Evolutionary conservation across 2,888 invertebrate species (phyloP).

Genomic region (Blera fallax): DNA sequence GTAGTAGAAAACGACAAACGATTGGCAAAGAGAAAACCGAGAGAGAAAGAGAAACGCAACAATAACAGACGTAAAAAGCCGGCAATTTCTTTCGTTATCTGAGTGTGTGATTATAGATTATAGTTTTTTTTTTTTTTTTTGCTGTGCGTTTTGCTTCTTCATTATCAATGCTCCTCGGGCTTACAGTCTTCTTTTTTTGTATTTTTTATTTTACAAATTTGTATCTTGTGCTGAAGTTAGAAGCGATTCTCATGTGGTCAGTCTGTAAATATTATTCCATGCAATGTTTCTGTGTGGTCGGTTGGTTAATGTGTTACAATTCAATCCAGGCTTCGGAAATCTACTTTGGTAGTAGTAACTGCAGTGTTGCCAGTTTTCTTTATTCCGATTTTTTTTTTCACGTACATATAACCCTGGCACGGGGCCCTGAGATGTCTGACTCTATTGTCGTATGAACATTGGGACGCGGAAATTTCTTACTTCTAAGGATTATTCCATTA

Average conservation of each 20-base stretch:
- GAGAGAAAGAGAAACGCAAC: slow-evolving; percentile 36
- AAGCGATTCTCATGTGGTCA: background rate
- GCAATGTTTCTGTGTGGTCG: background rate
- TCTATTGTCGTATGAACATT: no score
- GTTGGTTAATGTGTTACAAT: background rate
- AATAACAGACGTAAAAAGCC: slow-evolving; percentile 66
- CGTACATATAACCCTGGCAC: no score
- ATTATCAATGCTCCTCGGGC: background rate
- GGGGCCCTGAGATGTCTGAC: no score
- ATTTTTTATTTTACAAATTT: slow-evolving; percentile 8
- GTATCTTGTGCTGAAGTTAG: slow-evolving; percentile 14
- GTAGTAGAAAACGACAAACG: slow-evolving; percentile 2
- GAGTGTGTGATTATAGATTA: slow-evolving; percentile 15
- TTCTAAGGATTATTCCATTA: no score
- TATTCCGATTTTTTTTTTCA: background rate
- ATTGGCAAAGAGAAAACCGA: slow-evolving; percentile 1
- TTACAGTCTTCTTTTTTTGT: slow-evolving; percentile 1
- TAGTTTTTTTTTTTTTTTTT: background rate
- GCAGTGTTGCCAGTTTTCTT: slow-evolving; percentile 20
- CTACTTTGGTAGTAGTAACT: background rate
- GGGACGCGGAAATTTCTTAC: no score
- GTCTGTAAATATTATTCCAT: background rate
- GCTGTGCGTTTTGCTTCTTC: background rate
- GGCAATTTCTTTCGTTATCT: slow-evolving; percentile 38
- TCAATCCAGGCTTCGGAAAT: background rate